phyloP scores from a whole-genome alignment of 1,140 invertebrate genomes.

The Drosophila seguyi region DNA sequence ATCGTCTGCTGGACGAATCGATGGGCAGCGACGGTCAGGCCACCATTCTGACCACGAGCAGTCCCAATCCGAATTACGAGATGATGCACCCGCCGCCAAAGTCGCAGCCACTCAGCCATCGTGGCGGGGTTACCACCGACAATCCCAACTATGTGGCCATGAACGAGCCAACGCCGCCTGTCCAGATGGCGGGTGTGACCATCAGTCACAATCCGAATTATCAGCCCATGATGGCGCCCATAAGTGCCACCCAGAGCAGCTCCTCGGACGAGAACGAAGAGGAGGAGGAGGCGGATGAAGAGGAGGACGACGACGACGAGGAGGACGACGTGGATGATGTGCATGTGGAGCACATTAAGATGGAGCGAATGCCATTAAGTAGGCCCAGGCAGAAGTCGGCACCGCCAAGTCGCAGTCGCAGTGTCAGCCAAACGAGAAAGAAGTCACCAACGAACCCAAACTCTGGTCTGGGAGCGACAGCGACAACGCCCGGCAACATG shows the following conservation, averaged over 20 bases:
- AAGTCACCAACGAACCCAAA: constrained; percentile 37
- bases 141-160: constrained; percentile 70
- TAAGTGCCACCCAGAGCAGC: constrained; percentile 27
- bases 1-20: constrained; percentile 70
- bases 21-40: constrained; percentile 41
- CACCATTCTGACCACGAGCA: constrained; percentile 57
- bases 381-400: constrained; percentile 39
- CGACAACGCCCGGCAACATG: constrained; percentile 36
- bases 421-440: constrained; percentile 62
- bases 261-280: constrained; percentile 51
- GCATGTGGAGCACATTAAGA: constrained; percentile 73
- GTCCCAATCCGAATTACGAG: constrained; percentile 76
- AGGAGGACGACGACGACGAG: constrained; percentile 53
- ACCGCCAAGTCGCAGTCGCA: constrained; percentile 50
- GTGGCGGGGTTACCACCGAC: constrained; percentile 19
- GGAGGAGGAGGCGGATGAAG: background rate
- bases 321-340: constrained; percentile 57
- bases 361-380: constrained; percentile 74
- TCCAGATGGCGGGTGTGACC: constrained; percentile 24
- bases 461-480: constrained; percentile 9
- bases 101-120: background rate
- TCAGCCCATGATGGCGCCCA: constrained; percentile 54
- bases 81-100: constrained; percentile 58
- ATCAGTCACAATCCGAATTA: constrained; percentile 72
- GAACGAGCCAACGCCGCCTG: constrained; percentile 30